These are phyloP conservation scores for Pharmacophagus antenor DNA, from an alignment of 2,888 invertebrate genomes.

Conservation along the genomic window DNA sequence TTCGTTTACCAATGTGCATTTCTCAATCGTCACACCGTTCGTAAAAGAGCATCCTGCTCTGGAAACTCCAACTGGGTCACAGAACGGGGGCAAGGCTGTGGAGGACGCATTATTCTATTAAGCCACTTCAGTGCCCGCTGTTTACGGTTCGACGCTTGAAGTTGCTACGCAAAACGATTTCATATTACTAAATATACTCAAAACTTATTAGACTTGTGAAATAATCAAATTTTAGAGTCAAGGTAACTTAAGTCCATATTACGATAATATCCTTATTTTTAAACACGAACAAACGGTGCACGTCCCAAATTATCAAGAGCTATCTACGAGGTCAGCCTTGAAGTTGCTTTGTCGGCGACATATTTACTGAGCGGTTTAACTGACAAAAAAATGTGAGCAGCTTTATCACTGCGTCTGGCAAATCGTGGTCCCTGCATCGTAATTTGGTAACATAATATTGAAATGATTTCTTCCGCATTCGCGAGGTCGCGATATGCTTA, in stretches of 20 bases:
- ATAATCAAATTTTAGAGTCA: not conserved
- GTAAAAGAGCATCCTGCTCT: constrained; percentile 67
- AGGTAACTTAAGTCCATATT: constrained; percentile 3
- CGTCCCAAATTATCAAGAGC: constrained; percentile 70
- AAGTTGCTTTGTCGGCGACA: constrained; percentile 62
- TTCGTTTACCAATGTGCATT: constrained; percentile 2
- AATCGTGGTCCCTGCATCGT: constrained; percentile 35
- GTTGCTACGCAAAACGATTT: constrained; percentile 10
- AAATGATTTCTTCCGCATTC: constrained; percentile 65
- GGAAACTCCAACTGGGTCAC: constrained; percentile 59
- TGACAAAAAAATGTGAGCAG: constrained; percentile 52
- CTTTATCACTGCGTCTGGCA: constrained; percentile 33
- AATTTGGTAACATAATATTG: constrained; percentile 56
- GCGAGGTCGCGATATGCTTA: constrained; percentile 66
- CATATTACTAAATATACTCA: not conserved
- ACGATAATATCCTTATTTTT: constrained; percentile 50
- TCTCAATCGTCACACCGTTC: constrained; percentile 29
- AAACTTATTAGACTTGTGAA: not conserved
- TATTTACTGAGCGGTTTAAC: constrained; percentile 59
- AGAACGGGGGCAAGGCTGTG: constrained; percentile 69
- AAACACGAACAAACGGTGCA: constrained; percentile 46
- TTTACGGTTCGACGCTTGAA: constrained; percentile 9
- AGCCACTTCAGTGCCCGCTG: constrained; percentile 37
- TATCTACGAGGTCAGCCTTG: constrained; percentile 78
- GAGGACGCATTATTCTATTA: constrained; percentile 76